Conservation (phyloP, 2,888 invertebrate species). For the Artemia sinica region DNA sequence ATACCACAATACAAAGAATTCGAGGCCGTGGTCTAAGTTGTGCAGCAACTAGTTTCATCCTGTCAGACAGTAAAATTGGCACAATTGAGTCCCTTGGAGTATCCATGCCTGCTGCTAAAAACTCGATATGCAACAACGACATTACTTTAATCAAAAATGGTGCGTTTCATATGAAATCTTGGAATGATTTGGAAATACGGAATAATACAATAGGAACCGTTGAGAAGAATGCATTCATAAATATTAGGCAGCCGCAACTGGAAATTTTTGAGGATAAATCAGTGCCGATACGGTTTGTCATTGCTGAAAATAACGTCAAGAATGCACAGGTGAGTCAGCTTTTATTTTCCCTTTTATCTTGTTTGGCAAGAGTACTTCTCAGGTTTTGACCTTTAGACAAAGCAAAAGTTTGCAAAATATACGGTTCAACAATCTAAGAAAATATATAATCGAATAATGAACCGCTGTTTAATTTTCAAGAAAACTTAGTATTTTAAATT, state of each 20-base stretch:
- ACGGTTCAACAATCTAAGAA: neutral
- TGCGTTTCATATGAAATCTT: constrained; percentile 18
- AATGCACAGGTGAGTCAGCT: neutral
- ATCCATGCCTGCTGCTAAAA: constrained; percentile 19
- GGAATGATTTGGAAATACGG: constrained; percentile 21
- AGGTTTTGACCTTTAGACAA: neutral
- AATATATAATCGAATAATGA: neutral
- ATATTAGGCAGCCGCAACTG: constrained; percentile 18
- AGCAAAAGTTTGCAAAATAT: neutral
- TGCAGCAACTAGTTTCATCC: constrained; percentile 13
- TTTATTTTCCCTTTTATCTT: neutral
- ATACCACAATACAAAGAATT: constrained; percentile 4
- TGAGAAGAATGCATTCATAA: constrained; percentile 20
- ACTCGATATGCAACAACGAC: constrained; percentile 15
- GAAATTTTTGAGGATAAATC: constrained; percentile 12
- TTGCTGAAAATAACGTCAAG: neutral
- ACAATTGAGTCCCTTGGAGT: constrained; percentile 17
- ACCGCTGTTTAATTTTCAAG: neutral
- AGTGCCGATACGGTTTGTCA: constrained; percentile 15
- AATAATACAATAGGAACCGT: constrained; percentile 20
- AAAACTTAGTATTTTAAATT: neutral
- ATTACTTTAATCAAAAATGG: constrained; percentile 16
- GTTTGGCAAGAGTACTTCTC: neutral
- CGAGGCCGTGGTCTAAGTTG: neutral
- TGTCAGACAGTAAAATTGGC: constrained; percentile 16